Percentiles rank a stretch among this genome's conserved stretches.
Evolutionary conservation across 2,888 invertebrate species (phyloP).

Genomic region (Agrilus cyanescens): DNA sequence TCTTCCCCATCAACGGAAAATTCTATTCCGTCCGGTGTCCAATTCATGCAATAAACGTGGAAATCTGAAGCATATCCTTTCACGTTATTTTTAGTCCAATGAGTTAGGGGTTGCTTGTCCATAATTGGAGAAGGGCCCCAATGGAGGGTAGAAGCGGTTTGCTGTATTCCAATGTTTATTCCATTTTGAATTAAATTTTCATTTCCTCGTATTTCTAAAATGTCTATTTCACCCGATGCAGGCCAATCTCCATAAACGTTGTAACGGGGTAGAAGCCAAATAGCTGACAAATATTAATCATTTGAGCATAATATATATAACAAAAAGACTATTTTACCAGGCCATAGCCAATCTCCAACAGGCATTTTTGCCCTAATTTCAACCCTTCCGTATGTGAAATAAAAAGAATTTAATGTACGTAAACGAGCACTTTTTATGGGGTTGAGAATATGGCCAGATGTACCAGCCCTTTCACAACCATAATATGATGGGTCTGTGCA

Average conservation of each 20-base stretch:
- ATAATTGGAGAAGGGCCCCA: constrained; percentile 48
- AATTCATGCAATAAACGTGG: constrained; percentile 53
- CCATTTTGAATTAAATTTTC: constrained; percentile 33
- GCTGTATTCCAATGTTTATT: constrained; percentile 45
- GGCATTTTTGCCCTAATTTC: constrained; percentile 57
- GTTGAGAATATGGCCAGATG: constrained; percentile 42
- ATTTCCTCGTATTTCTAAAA: constrained; percentile 56
- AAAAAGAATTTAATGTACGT: constrained; percentile 49
- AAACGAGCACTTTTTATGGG: constrained; percentile 56
- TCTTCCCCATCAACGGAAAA: constrained; percentile 44
- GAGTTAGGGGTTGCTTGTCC: constrained; percentile 43
- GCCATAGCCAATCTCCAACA: constrained; percentile 61
- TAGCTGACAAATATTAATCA: constrained; percentile 41
- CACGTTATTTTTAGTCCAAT: constrained; percentile 30
- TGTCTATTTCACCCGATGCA: constrained; percentile 59
- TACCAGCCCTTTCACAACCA: constrained; percentile 48
- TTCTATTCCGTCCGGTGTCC: constrained; percentile 44
- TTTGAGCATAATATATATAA: not conserved
- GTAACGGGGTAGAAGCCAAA: constrained; percentile 56
- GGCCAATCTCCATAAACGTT: constrained; percentile 59
- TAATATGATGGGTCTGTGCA: constrained; percentile 45
- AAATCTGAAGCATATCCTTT: constrained; percentile 44
- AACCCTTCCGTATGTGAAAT: constrained; percentile 51
- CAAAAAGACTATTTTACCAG: constrained; percentile 29
- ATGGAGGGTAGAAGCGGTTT: constrained; percentile 50